A percentile compares a stretch with the other conserved stretches of the same genome.
Evolutionary conservation across 2,113 vertebrate genomes (phyloP).

Genomic region (Prochilodus magdalenae): DNA sequence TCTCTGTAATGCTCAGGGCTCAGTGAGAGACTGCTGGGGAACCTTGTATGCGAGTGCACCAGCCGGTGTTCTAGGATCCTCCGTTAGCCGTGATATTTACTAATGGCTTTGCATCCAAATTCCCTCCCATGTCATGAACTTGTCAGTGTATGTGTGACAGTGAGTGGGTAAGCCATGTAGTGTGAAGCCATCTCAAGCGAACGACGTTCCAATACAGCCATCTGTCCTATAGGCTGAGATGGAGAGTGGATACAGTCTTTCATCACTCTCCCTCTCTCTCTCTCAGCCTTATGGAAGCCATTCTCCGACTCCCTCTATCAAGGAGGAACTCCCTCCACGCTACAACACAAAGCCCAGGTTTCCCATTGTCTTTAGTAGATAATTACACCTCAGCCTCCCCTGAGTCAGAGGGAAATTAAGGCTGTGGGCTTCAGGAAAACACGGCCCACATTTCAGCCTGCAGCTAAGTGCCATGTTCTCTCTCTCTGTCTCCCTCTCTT

Average conservation of each 20-base stretch:
- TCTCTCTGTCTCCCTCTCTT: background rate
- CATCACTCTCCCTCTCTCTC: conserved; percentile 39
- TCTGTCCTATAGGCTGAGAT: conserved; percentile 16
- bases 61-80: background rate
- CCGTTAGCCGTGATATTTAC: background rate
- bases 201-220: conserved; percentile 9
- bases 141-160: background rate
- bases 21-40: background rate
- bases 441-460: conserved; percentile 62
- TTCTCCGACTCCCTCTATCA: conserved; percentile 52
- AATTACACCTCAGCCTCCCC: conserved; percentile 64
- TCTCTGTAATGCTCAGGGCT: background rate
- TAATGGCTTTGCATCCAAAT: conserved; percentile 5
- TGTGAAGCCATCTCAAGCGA: background rate
- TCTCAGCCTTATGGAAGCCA: background rate
- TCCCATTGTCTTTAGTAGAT: conserved; percentile 64
- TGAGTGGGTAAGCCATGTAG: background rate
- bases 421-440: conserved; percentile 60
- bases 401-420: conserved; percentile 65
- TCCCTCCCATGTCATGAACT: background rate
- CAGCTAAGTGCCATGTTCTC: conserved; percentile 62
- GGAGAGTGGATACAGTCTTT: conserved; percentile 27
- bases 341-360: conserved; percentile 28
- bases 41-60: background rate
- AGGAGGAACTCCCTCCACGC: background rate